These are phyloP conservation scores for Mechanitis messenoides DNA, from an alignment of 2,888 invertebrate species.

Conservation along the genomic window DNA sequence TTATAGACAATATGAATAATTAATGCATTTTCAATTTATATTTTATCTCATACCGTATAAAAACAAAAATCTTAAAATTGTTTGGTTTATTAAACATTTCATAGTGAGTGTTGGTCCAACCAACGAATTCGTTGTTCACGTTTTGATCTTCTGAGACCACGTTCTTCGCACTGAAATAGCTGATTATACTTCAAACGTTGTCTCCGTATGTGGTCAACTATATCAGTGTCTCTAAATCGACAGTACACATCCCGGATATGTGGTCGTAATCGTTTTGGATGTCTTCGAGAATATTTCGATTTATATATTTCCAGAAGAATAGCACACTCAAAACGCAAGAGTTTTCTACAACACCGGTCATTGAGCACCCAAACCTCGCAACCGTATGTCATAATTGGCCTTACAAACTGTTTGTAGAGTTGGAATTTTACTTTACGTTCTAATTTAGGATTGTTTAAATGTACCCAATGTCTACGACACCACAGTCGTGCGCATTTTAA, in stretches of 20 bases:
- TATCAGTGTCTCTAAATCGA: slow-evolving; percentile 34
- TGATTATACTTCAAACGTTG: slow-evolving; percentile 43
- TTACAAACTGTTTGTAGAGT: slow-evolving; percentile 47
- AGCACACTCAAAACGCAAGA: slow-evolving; percentile 42
- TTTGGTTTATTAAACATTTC: too few species aligned
- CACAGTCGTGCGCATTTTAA: slow-evolving; percentile 46
- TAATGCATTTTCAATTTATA: too few species aligned
- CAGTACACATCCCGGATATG: slow-evolving; percentile 37
- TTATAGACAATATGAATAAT: slow-evolving; percentile 9
- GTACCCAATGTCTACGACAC: slow-evolving; percentile 40
- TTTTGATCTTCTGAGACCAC: slow-evolving; percentile 25
- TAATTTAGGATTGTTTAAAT: slow-evolving; percentile 39
- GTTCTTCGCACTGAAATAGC: slow-evolving; percentile 40
- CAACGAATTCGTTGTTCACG: slow-evolving; percentile 27
- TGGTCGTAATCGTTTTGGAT: slow-evolving; percentile 40
- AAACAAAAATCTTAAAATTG: too few species aligned
- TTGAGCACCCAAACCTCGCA: slow-evolving; percentile 52
- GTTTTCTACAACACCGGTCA: slow-evolving; percentile 31
- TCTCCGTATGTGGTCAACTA: slow-evolving; percentile 40
- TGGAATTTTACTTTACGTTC: slow-evolving; percentile 40
- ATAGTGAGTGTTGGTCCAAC: slow-evolving; percentile 25
- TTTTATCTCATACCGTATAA: too few species aligned
- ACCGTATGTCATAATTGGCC: slow-evolving; percentile 52
- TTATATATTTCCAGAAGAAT: slow-evolving; percentile 48
- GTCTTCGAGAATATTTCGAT: slow-evolving; percentile 41